These are phyloP conservation scores for Vulpes ferrilata DNA, from an alignment of 2,113 vertebrate species.

Conservation along the genomic window DNA sequence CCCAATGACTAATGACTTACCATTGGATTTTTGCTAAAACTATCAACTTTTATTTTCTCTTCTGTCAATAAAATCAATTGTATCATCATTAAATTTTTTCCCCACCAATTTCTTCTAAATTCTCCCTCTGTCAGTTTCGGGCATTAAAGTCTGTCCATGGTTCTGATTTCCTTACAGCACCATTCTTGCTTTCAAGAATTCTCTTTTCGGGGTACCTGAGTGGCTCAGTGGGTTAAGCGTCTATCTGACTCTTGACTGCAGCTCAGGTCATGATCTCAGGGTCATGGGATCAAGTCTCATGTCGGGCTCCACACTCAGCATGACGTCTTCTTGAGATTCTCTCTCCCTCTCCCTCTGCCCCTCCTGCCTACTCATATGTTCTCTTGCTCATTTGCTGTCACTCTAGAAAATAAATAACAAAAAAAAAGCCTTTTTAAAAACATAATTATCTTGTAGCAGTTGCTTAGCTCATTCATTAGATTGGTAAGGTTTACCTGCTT, in stretches of 20 bases:
- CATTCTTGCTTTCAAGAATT: background rate
- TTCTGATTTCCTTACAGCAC: background rate
- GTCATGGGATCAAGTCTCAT: background rate
- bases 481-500: accelerated
- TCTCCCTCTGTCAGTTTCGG: background rate
- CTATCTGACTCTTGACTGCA: background rate
- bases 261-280: background rate
- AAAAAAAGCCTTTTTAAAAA: background rate
- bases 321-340: background rate
- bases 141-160: background rate
- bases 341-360: background rate
- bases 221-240: background rate
- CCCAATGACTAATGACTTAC: background rate
- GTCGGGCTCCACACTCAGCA: background rate
- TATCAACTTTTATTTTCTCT: background rate
- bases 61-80: background rate
- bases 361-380: background rate
- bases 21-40: background rate
- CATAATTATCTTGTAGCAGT: background rate
- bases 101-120: background rate
- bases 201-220: background rate
- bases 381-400: background rate
- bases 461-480: background rate
- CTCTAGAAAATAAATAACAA: background rate
- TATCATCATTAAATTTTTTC: background rate